Evolutionary conservation across 2,113 vertebrate genomes (phyloP), one percentile per base, ranked within the genome.

Genomic region (Aix galericulata): DNA sequence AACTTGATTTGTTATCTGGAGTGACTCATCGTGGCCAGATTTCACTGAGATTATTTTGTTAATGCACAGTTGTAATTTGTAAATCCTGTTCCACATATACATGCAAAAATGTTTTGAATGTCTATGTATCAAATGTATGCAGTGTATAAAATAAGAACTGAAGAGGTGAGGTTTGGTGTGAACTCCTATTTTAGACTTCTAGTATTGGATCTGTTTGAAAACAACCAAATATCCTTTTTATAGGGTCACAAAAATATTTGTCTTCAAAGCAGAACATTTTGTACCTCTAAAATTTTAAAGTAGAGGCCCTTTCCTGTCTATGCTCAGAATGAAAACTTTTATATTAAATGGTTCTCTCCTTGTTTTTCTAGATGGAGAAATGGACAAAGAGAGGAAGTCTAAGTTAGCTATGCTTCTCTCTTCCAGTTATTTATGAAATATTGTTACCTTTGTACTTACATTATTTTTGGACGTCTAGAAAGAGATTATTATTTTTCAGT

Each of bases 111-210:
- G 50, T 58, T 48, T 67, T 11, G 40, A 73, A 66, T 38, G n/a
- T 42, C 52, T 79, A 34, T 53, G 27, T 68, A 11, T 26, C 50
- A 83, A 89, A 93, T 4, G 17, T 32, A 36, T 7, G 15, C 50
- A 82, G 67, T 69, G 42, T 17, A 38, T 20, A 34, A 71, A 84
- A 69, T 26, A 82, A 89, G 95, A 89, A 85, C 21, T 38, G 20
- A 55, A 67, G 91, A 62, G 13, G 9, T 53, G 22, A 69, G 42
- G 11, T 58, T 62, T 68, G 6, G 2, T 72, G 6, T 53, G 53
- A 87, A 69, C 27, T 53, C 12, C 16, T 50, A 4, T 59, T 74
- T 25, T 56, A 12, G 23, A 64, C 17, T 64, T 36, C 58, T 82
- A 14, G 20, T 53, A 55, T 23, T n/a, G 5, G 8, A 31, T 85